Evolutionary conservation across 2,797 vertebrate species (phyloP).

Genomic region (Myiotriccus ornatus): DNA sequence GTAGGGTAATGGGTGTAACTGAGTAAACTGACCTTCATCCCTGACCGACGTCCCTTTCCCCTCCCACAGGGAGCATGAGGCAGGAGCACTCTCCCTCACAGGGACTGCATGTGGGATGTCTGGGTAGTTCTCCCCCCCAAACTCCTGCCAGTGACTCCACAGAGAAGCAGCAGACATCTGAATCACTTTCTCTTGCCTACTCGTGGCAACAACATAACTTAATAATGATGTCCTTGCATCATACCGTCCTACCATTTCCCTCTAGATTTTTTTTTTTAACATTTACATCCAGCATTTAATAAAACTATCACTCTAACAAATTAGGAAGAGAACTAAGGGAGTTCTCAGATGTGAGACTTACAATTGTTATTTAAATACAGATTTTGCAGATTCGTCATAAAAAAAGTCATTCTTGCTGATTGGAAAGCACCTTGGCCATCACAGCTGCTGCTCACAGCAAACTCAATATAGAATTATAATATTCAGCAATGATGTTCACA

Average conservation of each 20-base stretch:
- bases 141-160: not conserved
- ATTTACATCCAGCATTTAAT: not conserved
- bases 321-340: not conserved
- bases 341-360: slow-evolving; percentile 7
- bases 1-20: not conserved
- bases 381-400: slow-evolving; percentile 9
- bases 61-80: not conserved
- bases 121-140: not conserved
- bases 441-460: not conserved
- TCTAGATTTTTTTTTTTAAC: not conserved
- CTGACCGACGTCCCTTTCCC: fast-evolving
- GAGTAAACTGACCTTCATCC: not conserved
- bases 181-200: not conserved
- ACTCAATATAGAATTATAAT: not conserved
- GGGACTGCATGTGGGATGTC: not conserved
- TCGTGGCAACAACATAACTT: not conserved
- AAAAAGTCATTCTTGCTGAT: not conserved
- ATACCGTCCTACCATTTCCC: not conserved
- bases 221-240: not conserved
- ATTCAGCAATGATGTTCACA: not conserved
- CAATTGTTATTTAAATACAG: not conserved
- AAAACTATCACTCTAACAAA: not conserved
- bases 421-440: slow-evolving; percentile 1
- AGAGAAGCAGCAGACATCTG: not conserved
- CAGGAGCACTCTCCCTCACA: not conserved